Base-by-base conservation (phyloP, 2,113 vertebrate species). In the Hydrolagus affinis region DNA sequence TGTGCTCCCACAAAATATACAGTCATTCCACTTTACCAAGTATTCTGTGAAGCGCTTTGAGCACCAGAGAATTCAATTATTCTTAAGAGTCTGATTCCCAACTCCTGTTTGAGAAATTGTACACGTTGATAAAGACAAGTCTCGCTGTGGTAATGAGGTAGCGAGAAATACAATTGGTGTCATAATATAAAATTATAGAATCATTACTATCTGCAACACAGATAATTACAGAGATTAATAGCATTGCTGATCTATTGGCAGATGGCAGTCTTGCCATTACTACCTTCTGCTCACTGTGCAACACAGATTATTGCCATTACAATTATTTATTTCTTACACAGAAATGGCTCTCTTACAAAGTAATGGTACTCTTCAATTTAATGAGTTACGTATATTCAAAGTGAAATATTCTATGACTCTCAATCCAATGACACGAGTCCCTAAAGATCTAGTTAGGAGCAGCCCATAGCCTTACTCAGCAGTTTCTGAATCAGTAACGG, bases 181-280 rank as follows among this genome's bases (percentile, higher is more conserved):
- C 72, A 44, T 74, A 74, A 74, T 44, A 44, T 44, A 72, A 28
- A 30, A 72, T 14, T 28, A 28, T 44, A 74, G 32, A 74, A 74
- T 74, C 72, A 74, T 74, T 74, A 74, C 15, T 44, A 44, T 14
- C 28, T 28, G 14, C 32, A 32, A 25, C 15, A 19, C 9, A 44
- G 32, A 19, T 74, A 74, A 74, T 74, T 74, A 74, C 30, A 32
- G 28, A 44, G 72, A 32, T 74, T 74, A 72, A 72, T 72, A 12
- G 4, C 3, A 30, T n/a, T 7, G 70, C 23, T 72, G 70, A 72
- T 28, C 70, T 72, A 72, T 72, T 72, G 14, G 25, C 28, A 44
- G 44, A 44, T 44, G 6, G 44, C 2, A 44, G 6, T 25, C 70
- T 71, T 10, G 8, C 44, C 23, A 25, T 71, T 71, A 71, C 25